Conservation (phyloP, 2,888 invertebrate species). For the Smittia aterrima region DNA sequence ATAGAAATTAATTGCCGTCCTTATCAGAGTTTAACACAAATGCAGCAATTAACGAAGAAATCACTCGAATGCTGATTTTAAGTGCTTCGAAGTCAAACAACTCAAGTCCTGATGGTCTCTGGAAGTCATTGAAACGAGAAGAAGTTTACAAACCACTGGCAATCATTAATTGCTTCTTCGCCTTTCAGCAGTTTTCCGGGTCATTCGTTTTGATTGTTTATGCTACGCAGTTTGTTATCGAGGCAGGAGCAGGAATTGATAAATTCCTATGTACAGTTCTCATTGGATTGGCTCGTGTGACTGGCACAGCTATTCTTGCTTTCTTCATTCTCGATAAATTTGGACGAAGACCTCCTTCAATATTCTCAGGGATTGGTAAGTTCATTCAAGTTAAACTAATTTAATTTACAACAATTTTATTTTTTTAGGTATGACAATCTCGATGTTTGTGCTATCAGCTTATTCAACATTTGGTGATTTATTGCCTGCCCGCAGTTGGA, state of each 20-base stretch:
- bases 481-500: constrained; percentile 58
- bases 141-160: constrained; percentile 52
- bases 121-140: constrained; percentile 46
- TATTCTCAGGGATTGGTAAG: constrained; percentile 60
- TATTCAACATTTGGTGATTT: constrained; percentile 38
- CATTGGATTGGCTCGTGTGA: constrained; percentile 59
- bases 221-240: constrained; percentile 61
- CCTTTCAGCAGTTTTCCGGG: constrained; percentile 63
- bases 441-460: constrained; percentile 22
- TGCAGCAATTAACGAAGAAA: constrained; percentile 50
- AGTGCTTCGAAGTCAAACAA: constrained; percentile 47
- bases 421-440: constrained; percentile 27
- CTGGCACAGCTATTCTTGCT: constrained; percentile 57
- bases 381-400: constrained; percentile 55
- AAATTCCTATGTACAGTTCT: constrained; percentile 61
- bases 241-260: constrained; percentile 57
- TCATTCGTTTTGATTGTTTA: constrained; percentile 65
- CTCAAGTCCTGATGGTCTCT: constrained; percentile 44
- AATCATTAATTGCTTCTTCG: constrained; percentile 61
- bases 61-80: constrained; percentile 48
- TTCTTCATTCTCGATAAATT: constrained; percentile 59
- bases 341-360: constrained; percentile 58
- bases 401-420: constrained; percentile 60
- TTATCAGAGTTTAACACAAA: constrained; percentile 42
- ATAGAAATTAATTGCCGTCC: background rate